Percentiles rank a stretch among this genome's conserved stretches.
Evolutionary conservation across 2,113 vertebrate species (phyloP).

Genomic region (Datnioides undecimradiatus): DNA sequence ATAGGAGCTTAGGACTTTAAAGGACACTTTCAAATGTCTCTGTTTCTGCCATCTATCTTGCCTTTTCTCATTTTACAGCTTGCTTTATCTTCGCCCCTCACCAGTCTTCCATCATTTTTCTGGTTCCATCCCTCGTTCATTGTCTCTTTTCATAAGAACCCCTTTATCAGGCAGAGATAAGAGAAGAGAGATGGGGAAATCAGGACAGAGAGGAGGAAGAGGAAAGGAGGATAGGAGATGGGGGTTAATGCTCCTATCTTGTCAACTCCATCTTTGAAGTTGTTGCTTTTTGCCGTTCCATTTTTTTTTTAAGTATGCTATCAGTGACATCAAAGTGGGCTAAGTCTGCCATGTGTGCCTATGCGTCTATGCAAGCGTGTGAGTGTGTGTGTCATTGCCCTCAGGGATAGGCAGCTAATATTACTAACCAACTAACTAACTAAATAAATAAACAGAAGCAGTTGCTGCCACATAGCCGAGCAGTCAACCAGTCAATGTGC

Average conservation of each 20-base stretch:
- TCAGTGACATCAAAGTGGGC: constrained; percentile 84
- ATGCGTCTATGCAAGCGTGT: neutral
- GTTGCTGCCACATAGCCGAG: constrained; percentile 3
- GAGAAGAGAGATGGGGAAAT: constrained; percentile 63
- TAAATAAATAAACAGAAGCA: constrained; percentile 60
- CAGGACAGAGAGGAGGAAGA: constrained; percentile 52
- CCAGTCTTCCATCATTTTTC: constrained; percentile 43
- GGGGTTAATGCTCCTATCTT: constrained; percentile 80
- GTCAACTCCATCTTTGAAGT: constrained; percentile 84
- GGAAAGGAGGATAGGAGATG: constrained; percentile 56
- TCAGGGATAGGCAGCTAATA: constrained; percentile 70
- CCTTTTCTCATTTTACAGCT: constrained; percentile 65
- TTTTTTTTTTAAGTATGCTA: constrained; percentile 69
- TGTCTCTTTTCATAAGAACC: constrained; percentile 70
- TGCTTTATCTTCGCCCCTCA: constrained; percentile 50
- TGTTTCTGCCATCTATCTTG: constrained; percentile 51
- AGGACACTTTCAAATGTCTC: constrained; percentile 61
- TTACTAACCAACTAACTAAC: too few relatives aligned
- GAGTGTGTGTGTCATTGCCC: constrained; percentile 40
- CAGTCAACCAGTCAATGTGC: constrained; percentile 40
- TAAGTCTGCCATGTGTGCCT: constrained; percentile 46
- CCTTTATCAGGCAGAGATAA: constrained; percentile 68
- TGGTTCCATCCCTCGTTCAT: constrained; percentile 46
- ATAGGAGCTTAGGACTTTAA: constrained; percentile 57
- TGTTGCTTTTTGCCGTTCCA: constrained; percentile 67